Evolutionary conservation across 2,113 vertebrate species (phyloP), one percentile per base, ranked within the genome.

Genomic region (Pollimyrus isidori): DNA sequence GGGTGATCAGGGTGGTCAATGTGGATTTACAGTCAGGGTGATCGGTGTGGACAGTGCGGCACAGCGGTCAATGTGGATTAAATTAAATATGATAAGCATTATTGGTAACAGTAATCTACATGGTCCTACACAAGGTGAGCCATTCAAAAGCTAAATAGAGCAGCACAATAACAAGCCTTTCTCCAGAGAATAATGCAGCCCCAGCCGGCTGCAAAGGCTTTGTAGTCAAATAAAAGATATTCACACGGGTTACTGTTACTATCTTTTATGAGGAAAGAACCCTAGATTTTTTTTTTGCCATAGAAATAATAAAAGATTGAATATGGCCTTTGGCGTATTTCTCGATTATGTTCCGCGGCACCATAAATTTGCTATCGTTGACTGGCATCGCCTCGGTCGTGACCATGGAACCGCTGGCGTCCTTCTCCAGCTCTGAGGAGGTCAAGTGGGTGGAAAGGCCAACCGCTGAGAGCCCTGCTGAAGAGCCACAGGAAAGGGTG

Each of bases 301-400:
- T 46, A 85, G 82, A 85, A 49, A 85, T n/a, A 85, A 85, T 49
- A 85, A 85, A 85, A 85, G 82, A 85, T 49, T 49, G 42, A 85
- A 49, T 48, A 85, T 85, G 82, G 46, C 23, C 46, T 3, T 4
- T n/a, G 39, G 45, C 23, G 2, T 85, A 48, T n/a, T 48, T 85
- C 46, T 45, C 4, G 21, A 15, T 49, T 48, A 23, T 10, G 3
- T 84, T 45, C 45, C 5, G 3, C 15, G 7, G 9, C 13, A n/a
- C 45, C 21, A 42, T 85, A 26, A 19, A 42, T 35, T 80, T 80
- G 35, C 35, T 35, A 80, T 15, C 35, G 17, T 42, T 7, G 73
- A 80, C 35, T 80, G 73, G 73, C 5, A 35, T 39, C 35, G 11
- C 26, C 4, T 69, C 10, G 9, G 26, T 10, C 13, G 26, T 69